A percentile compares a stretch with the other conserved stretches of the same genome.
phyloP scores from a whole-genome alignment of 2,113 vertebrate genomes.

The Galeopterus variegatus region DNA sequence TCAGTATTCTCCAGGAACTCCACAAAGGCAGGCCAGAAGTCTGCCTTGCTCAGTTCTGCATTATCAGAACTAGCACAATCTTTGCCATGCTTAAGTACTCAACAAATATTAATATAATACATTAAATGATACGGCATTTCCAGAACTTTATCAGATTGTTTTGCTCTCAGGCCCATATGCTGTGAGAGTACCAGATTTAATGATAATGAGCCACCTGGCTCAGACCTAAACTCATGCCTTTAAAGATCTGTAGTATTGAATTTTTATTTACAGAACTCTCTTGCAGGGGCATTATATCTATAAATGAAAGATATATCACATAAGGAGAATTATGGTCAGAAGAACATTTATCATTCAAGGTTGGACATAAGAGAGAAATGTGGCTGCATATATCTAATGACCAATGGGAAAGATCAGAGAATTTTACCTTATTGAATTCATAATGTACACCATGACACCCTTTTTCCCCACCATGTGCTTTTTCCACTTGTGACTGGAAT shows the following conservation, averaged over 20 bases:
- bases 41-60: background rate
- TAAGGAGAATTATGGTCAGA: background rate
- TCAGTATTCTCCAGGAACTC: background rate
- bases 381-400: background rate
- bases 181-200: background rate
- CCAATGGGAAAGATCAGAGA: background rate
- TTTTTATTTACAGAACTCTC: background rate
- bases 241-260: background rate
- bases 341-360: background rate
- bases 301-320: background rate
- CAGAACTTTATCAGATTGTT: conserved; percentile 1
- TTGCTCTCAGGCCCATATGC: background rate
- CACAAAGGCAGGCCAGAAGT: no score
- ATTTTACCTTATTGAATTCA: background rate
- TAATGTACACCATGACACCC: background rate
- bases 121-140: background rate
- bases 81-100: background rate
- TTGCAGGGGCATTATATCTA: background rate
- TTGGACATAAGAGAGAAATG: background rate
- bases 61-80: background rate
- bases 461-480: background rate
- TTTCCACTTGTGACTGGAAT: background rate
- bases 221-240: background rate
- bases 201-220: background rate
- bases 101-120: background rate